Evolutionary conservation across 2,113 vertebrate genomes (phyloP).

Genomic region (Mustela lutreola): DNA sequence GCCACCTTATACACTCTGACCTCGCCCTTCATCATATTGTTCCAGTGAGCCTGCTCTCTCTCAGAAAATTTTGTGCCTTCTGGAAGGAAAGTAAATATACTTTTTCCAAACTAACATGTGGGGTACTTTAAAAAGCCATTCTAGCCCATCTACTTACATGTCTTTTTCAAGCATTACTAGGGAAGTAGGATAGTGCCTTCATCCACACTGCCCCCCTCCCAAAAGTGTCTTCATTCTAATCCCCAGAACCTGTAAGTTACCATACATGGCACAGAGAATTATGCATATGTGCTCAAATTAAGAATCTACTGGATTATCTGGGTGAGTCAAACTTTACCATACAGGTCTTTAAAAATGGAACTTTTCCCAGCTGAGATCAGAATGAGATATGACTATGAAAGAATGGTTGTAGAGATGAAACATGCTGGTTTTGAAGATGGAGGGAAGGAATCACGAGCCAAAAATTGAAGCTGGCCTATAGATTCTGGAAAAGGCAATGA

Average conservation of each 20-base stretch:
- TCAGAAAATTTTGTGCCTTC: not conserved
- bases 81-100: not conserved
- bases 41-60: not conserved
- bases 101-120: not conserved
- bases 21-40: not conserved
- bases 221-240: not conserved
- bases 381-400: not conserved
- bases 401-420: not conserved
- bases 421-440: not conserved
- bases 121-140: not conserved
- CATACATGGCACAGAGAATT: not conserved
- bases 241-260: not conserved
- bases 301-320: not conserved
- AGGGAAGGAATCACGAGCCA: not conserved
- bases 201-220: rapidly evolving
- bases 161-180: not conserved
- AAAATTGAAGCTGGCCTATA: not conserved
- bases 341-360: not conserved
- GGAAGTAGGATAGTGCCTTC: not conserved
- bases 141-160: not conserved
- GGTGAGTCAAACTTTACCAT: not conserved
- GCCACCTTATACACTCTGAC: not conserved
- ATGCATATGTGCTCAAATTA: not conserved
- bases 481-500: not conserved
- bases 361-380: not conserved